phyloP scores from a whole-genome alignment of 2,797 vertebrate genomes.

The Enteromius thamalakanensis region DNA sequence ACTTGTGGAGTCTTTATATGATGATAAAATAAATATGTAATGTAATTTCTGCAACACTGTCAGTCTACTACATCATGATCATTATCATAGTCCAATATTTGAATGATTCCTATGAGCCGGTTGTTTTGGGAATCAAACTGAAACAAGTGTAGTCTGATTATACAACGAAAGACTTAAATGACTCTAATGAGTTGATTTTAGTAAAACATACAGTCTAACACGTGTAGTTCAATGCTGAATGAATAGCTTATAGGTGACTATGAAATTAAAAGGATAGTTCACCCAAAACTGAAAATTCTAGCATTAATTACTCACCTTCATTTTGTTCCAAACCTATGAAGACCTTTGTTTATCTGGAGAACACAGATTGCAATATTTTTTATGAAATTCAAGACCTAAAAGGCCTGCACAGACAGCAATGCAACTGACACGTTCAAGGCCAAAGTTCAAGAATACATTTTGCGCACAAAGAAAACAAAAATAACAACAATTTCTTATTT shows the following conservation, averaged over 20 bases:
- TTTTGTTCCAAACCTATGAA: background rate
- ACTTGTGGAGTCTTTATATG: background rate
- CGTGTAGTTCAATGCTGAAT: background rate
- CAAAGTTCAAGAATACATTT: background rate
- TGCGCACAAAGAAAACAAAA: background rate
- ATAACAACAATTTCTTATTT: background rate
- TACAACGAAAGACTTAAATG: background rate
- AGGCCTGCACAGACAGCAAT: background rate
- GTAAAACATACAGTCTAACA: background rate
- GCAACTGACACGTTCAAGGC: background rate
- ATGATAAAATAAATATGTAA: background rate
- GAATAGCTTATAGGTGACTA: background rate
- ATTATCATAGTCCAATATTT: background rate
- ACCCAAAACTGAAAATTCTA: background rate
- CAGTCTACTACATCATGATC: background rate
- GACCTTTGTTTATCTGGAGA: background rate
- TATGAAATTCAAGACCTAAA: background rate
- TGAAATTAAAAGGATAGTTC: background rate
- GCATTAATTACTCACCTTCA: background rate
- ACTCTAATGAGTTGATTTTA: background rate
- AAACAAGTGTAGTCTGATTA: background rate
- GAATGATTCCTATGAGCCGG: background rate
- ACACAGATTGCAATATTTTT: background rate
- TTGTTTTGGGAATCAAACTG: conserved; percentile 7
- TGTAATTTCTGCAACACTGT: background rate